Conservation (phyloP, 2,888 invertebrate species). For the Hesperia comma region DNA sequence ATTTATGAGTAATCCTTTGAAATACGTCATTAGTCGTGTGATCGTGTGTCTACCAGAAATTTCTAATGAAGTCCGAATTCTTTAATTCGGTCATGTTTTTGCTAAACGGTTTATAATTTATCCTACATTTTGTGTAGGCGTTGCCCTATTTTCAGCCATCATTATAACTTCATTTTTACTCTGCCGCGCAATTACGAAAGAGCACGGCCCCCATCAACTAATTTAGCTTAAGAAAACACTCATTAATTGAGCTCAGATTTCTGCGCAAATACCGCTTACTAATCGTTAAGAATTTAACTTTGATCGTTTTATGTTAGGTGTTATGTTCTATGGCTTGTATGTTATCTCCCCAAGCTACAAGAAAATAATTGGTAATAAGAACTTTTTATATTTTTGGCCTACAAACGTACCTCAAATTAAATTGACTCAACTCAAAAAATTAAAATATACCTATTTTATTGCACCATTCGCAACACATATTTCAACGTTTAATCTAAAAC, state of each 20-base stretch:
- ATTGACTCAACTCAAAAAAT: no score
- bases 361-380: no score
- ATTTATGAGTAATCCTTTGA: no score
- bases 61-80: neutral
- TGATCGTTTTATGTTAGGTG: neutral
- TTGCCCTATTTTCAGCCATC: neutral
- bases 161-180: slow-evolving; percentile 6
- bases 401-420: no score
- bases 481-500: no score
- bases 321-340: neutral
- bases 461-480: no score
- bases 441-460: no score
- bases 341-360: neutral
- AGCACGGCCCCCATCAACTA: slow-evolving; percentile 1
- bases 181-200: neutral
- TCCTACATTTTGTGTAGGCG: slow-evolving; percentile 5
- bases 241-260: slow-evolving; percentile 6
- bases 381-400: no score
- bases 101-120: slow-evolving; percentile 4
- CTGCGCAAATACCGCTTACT: neutral
- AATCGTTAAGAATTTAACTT: neutral
- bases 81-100: slow-evolving; percentile 5
- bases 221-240: slow-evolving; percentile 4
- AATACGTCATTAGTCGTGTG: no score
- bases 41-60: neutral